phyloP scores from a whole-genome alignment of 1,140 invertebrate species.

The Neodiprion fabricii region DNA sequence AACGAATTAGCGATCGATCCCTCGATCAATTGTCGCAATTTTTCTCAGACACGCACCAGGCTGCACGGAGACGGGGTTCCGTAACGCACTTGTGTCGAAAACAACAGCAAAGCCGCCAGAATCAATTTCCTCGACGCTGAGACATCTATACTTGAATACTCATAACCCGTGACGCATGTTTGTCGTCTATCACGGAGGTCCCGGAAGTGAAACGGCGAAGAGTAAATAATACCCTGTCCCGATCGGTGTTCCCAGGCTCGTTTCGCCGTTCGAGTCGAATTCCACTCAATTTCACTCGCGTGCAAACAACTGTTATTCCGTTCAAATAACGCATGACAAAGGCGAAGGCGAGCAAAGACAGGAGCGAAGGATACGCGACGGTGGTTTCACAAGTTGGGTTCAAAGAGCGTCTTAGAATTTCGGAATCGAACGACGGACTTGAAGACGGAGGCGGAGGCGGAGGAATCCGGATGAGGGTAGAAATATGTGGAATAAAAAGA shows the following conservation, averaged over 20 bases:
- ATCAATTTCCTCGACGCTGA: no score
- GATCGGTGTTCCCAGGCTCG: not conserved
- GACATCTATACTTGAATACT: no score
- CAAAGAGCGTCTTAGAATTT: not conserved
- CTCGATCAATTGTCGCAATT: no score
- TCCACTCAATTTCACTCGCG: not conserved
- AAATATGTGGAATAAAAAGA: no score
- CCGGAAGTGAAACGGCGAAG: not conserved
- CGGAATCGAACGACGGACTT: not conserved
- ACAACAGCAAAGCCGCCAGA: no score
- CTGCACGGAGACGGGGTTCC: no score
- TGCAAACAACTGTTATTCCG: constrained; percentile 7
- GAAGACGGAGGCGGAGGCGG: no score
- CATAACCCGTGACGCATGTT: no score
- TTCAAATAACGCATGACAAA: not conserved
- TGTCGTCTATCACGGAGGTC: not conserved
- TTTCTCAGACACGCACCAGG: no score
- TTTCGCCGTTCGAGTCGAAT: not conserved
- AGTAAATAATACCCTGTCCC: not conserved
- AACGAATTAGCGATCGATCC: no score
- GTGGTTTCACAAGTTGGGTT: not conserved
- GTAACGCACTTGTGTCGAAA: no score
- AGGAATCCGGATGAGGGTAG: no score
- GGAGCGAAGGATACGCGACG: not conserved
- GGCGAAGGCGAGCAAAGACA: not conserved